Percentiles rank a stretch among this genome's conserved stretches.
phyloP scores from a whole-genome alignment of 1,140 invertebrate genomes.

The Doryteuthis pealeii region DNA sequence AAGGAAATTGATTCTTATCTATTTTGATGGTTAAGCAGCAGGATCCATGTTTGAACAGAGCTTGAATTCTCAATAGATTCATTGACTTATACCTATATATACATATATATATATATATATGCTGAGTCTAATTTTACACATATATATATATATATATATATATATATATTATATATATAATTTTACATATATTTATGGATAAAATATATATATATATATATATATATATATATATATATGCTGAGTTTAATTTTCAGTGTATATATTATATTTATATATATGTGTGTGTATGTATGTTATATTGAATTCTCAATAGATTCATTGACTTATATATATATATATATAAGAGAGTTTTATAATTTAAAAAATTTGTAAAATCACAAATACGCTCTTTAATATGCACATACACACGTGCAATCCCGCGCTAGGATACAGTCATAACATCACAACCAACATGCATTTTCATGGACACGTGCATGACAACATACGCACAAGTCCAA shows the following conservation, averaged over 20 bases:
- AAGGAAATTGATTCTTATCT: too few relatives aligned
- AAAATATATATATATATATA: constrained; percentile 7
- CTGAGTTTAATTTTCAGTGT: too few relatives aligned
- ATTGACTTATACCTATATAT: neutral
- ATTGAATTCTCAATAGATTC: neutral
- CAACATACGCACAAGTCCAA: too few relatives aligned
- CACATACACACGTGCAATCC: neutral
- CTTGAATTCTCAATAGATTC: too few relatives aligned
- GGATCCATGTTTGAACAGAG: too few relatives aligned
- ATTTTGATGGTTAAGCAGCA: too few relatives aligned
- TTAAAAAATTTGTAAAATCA: too few relatives aligned
- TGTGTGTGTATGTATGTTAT: neutral
- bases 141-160: neutral
- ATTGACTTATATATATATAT: neutral
- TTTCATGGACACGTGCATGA: too few relatives aligned
- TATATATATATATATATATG: neutral
- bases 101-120: constrained; percentile 4
- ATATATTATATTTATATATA: neutral
- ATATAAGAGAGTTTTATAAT: too few relatives aligned
- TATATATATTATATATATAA: neutral
- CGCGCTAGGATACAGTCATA: too few relatives aligned
- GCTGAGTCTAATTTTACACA: too few relatives aligned
- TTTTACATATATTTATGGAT: neutral
- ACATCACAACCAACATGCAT: too few relatives aligned
- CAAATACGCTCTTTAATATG: neutral